These are phyloP conservation scores for Menidia menidia DNA, from an alignment of 2,797 vertebrate species.

Conservation along the genomic window DNA sequence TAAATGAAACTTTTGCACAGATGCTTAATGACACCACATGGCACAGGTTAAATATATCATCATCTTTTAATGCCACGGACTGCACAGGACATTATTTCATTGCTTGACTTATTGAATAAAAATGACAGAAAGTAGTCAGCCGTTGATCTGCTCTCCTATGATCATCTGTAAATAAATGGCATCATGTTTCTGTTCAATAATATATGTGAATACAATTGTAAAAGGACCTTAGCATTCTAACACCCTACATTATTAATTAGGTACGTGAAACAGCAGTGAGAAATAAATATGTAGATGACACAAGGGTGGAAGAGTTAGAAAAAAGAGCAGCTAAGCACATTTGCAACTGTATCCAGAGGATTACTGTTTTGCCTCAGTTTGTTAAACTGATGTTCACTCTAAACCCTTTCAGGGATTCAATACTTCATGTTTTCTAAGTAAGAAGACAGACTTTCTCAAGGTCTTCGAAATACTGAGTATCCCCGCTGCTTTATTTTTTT, in stretches of 20 bases:
- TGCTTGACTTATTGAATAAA: not conserved
- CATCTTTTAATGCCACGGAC: too few relatives aligned
- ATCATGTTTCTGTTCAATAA: not conserved
- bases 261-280: slow-evolving; percentile 30
- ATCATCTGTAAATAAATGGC: not conserved
- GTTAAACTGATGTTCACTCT: not conserved
- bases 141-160: not conserved
- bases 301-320: not conserved
- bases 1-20: not conserved
- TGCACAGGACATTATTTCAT: not conserved
- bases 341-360: too few relatives aligned
- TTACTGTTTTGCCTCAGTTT: not conserved
- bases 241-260: not conserved
- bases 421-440: not conserved
- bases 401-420: not conserved
- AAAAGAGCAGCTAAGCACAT: too few relatives aligned
- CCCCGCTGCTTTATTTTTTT: not conserved
- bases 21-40: too few relatives aligned
- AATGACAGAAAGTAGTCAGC: not conserved
- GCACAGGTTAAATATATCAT: too few relatives aligned
- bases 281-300: slow-evolving; percentile 21
- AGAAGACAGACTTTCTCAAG: not conserved
- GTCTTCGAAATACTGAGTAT: not conserved
- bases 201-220: not conserved
- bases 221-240: slow-evolving; percentile 10